A percentile compares a stretch with the other conserved stretches of the same genome.
Conservation (phyloP, 2,797 vertebrate genomes). For the Octomys mimax region DNA sequence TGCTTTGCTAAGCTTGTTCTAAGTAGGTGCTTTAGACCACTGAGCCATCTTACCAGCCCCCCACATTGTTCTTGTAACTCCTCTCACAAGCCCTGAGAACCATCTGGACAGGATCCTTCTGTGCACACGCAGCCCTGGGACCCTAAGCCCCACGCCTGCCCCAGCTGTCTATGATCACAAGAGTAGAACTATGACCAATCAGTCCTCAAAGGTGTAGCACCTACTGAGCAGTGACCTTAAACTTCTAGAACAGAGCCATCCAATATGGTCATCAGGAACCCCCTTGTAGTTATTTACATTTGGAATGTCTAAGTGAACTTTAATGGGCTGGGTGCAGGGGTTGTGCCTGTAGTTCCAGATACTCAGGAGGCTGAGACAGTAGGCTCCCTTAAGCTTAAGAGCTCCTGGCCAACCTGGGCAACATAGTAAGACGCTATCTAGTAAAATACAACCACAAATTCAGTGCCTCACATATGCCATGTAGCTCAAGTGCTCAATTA, state of each 20-base stretch:
- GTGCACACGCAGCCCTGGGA: too few species aligned
- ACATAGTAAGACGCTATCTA: not conserved
- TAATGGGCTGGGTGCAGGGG: not conserved
- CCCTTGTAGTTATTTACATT: not conserved
- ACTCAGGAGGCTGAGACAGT: not conserved
- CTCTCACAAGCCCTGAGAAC: not conserved
- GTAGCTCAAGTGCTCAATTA: not conserved
- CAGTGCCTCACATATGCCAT: not conserved
- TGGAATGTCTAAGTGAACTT: not conserved
- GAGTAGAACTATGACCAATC: not conserved
- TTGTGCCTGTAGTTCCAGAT: too few species aligned
- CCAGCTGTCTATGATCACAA: not conserved
- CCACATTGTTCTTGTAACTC: not conserved
- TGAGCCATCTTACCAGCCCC: too few species aligned
- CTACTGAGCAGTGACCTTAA: not conserved
- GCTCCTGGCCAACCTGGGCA: not conserved
- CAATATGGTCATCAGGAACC: not conserved
- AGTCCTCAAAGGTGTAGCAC: not conserved
- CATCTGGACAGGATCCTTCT: not conserved
- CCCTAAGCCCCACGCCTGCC: not conserved
- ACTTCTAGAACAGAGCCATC: not conserved
- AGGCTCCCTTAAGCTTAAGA: not conserved
- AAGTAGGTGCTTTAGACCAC: too few species aligned
- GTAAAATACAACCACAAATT: slow-evolving; percentile 7
- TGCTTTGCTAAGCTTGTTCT: too few species aligned